A percentile compares a stretch with the other conserved stretches of the same genome.
Evolutionary conservation across 2,113 vertebrate species (phyloP).

Genomic region (Isurus oxyrinchus): DNA sequence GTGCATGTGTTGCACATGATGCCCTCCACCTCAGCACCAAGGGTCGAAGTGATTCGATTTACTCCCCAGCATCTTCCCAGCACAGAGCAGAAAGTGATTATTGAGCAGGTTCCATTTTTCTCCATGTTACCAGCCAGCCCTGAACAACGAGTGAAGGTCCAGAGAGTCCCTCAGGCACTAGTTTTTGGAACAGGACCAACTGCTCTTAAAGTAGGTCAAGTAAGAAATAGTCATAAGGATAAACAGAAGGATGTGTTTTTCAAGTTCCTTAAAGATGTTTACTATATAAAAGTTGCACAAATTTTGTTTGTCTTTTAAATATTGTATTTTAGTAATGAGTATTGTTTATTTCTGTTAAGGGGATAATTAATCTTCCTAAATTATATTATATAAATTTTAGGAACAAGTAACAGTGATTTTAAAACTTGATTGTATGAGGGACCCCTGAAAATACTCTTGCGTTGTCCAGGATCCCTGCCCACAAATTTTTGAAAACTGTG

Average conservation of each 20-base stretch:
- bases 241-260: background rate
- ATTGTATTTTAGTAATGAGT: background rate
- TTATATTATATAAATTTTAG: background rate
- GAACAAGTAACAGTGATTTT: background rate
- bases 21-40: slow-evolving; percentile 46
- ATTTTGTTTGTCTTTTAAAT: slow-evolving; percentile 16
- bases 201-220: slow-evolving; percentile 58
- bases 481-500: background rate
- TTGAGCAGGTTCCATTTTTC: slow-evolving; percentile 52
- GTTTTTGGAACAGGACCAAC: slow-evolving; percentile 52
- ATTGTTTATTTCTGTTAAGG: background rate
- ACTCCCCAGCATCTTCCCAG: slow-evolving; percentile 52
- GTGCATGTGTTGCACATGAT: slow-evolving; percentile 45
- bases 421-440: background rate
- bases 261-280: background rate
- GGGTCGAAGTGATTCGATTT: slow-evolving; percentile 53
- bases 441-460: background rate
- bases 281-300: background rate
- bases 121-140: slow-evolving; percentile 49
- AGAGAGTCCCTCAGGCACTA: slow-evolving; percentile 56
- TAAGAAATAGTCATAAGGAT: background rate
- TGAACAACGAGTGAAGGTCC: slow-evolving; percentile 57
- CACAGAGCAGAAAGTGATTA: slow-evolving; percentile 50
- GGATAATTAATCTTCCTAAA: background rate
- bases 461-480: background rate